These are phyloP conservation scores for Pomacea maculata DNA, from an alignment of 1,140 invertebrate genomes.

Conservation along the genomic window DNA sequence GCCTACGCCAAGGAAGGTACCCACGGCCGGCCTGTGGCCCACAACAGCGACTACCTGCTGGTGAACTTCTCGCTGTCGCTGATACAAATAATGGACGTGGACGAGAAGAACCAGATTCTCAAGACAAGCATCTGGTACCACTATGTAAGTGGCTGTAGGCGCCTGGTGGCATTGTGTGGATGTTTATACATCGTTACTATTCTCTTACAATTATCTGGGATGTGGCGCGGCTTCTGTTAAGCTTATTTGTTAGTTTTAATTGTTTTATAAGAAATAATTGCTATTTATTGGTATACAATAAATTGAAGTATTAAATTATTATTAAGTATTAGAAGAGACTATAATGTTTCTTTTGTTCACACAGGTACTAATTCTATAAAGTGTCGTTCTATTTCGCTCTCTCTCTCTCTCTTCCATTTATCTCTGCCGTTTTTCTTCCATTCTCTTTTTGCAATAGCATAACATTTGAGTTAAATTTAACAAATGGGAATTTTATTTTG, in stretches of 20 bases:
- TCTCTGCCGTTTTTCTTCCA: not conserved
- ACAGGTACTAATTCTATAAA: too few species aligned
- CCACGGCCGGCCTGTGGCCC: conserved; percentile 62
- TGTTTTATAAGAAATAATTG: too few species aligned
- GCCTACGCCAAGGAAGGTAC: conserved; percentile 57
- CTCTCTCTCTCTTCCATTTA: not conserved
- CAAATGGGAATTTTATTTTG: not conserved
- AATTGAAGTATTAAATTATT: too few species aligned
- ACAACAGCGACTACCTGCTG: conserved; percentile 56
- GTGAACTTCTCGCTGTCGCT: conserved; percentile 63
- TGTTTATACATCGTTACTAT: not conserved
- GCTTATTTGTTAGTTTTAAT: too few species aligned
- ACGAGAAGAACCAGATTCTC: conserved; percentile 65
- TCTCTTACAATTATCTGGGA: too few species aligned
- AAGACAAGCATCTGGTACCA: conserved; percentile 64
- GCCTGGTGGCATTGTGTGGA: not conserved
- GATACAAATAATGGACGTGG: conserved; percentile 65
- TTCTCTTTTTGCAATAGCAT: not conserved
- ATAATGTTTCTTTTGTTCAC: too few species aligned
- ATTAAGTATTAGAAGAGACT: too few species aligned
- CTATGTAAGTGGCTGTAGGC: conserved; percentile 53
- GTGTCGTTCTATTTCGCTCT: not conserved
- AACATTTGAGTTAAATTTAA: not conserved
- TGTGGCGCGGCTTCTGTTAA: too few species aligned
- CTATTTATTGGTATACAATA: too few species aligned